Evolutionary conservation across 2,888 invertebrate genomes (phyloP).

Genomic region (Camponotus fellah): DNA sequence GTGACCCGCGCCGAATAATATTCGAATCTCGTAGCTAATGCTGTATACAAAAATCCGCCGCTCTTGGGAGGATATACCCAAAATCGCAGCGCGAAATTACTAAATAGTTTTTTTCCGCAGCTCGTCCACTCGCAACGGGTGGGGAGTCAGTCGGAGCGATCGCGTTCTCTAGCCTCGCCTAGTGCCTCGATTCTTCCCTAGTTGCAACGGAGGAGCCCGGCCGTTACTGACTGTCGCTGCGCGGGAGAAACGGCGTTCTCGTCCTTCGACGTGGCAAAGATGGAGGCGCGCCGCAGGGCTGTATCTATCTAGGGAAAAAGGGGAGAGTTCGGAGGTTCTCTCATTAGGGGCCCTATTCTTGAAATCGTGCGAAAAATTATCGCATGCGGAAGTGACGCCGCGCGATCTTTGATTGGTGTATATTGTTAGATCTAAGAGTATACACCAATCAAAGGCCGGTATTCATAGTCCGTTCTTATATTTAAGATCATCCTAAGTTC

Average conservation of each 20-base stretch:
- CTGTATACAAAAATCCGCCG: too few relatives aligned
- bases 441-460: too few relatives aligned
- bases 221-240: background rate
- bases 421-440: too few relatives aligned
- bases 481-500: too few relatives aligned
- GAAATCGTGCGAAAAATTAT: too few relatives aligned
- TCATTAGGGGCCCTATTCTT: too few relatives aligned
- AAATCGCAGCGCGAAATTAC: conserved; percentile 82
- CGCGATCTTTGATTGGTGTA: too few relatives aligned
- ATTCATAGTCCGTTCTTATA: too few relatives aligned
- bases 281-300: conserved; percentile 63
- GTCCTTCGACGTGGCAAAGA: conserved; percentile 7
- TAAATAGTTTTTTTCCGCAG: conserved; percentile 81
- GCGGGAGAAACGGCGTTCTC: background rate
- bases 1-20: conserved; percentile 1
- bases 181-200: conserved; percentile 83
- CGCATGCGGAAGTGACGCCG: too few relatives aligned
- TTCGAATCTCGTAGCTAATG: conserved; percentile 58
- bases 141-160: conserved; percentile 15
- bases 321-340: background rate
- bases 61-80: conserved; percentile 69
- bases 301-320: background rate
- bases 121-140: background rate
- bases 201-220: conserved; percentile 55
- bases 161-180: conserved; percentile 74